Evolutionary conservation across 2,113 vertebrate species (phyloP).

Genomic region (Malurus elegans): DNA sequence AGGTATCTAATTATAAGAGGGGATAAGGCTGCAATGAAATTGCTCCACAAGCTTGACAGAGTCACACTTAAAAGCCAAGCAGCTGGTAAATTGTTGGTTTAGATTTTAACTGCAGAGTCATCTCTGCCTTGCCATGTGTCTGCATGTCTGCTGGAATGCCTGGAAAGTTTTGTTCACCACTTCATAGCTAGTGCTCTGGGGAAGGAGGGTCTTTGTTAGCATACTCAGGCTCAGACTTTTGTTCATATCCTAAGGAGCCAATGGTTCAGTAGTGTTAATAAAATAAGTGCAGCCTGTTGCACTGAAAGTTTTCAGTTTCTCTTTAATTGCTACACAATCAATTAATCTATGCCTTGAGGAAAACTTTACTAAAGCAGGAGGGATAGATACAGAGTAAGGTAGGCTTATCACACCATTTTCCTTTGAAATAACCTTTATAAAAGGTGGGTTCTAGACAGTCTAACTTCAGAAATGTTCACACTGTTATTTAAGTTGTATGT

Average conservation of each 20-base stretch:
- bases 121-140: not conserved
- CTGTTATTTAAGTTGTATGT: not conserved
- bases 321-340: not conserved
- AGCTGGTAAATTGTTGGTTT: not conserved
- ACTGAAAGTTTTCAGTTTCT: not conserved
- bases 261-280: not conserved
- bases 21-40: not conserved
- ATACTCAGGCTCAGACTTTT: slow-evolving; percentile 7
- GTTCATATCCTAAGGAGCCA: not conserved
- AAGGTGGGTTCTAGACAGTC: not conserved
- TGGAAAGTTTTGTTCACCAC: not conserved
- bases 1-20: not conserved
- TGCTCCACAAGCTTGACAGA: not conserved
- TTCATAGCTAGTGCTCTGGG: not conserved
- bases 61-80: not conserved
- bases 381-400: not conserved
- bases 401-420: not conserved
- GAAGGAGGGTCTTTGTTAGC: not conserved
- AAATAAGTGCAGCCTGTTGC: not conserved
- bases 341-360: not conserved
- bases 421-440: not conserved
- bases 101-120: not conserved
- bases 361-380: not conserved
- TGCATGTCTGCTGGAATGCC: not conserved
- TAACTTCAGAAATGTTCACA: not conserved